These are phyloP conservation scores for Lophura nycthemera DNA, from an alignment of 2,113 vertebrate genomes.

Conservation along the genomic window DNA sequence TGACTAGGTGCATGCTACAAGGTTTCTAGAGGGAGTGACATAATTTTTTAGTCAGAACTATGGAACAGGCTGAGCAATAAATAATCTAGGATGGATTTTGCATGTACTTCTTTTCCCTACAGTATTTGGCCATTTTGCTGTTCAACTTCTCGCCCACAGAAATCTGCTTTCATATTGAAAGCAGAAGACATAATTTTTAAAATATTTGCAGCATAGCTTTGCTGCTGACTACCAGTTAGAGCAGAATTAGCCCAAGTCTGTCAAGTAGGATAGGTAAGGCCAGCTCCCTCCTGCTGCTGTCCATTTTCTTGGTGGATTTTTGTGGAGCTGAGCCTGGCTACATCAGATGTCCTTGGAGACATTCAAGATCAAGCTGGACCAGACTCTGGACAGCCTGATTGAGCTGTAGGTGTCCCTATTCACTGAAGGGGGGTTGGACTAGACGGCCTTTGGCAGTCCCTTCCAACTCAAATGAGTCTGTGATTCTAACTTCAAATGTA, in stretches of 20 bases:
- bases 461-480: no score
- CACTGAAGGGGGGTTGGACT: no score
- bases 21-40: not conserved
- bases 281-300: not conserved
- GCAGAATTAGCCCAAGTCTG: not conserved
- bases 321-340: not conserved
- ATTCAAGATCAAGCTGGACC: no score
- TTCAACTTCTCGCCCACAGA: not conserved
- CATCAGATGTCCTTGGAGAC: not conserved
- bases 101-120: not conserved
- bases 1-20: not conserved
- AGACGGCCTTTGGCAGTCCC: no score
- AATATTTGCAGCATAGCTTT: not conserved
- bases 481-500: not conserved
- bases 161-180: not conserved
- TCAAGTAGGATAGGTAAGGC: not conserved
- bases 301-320: not conserved
- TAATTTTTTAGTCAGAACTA: conserved; percentile 12
- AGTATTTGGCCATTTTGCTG: not conserved
- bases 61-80: not conserved
- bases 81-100: conserved; percentile 17
- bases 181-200: conserved; percentile 8
- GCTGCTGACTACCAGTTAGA: not conserved
- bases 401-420: no score
- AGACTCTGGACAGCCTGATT: no score